A percentile compares a stretch with the other conserved stretches of the same genome.
These are phyloP conservation scores for Blastobasis adustella DNA, from an alignment of 2,888 invertebrate genomes.

Conservation along the genomic window DNA sequence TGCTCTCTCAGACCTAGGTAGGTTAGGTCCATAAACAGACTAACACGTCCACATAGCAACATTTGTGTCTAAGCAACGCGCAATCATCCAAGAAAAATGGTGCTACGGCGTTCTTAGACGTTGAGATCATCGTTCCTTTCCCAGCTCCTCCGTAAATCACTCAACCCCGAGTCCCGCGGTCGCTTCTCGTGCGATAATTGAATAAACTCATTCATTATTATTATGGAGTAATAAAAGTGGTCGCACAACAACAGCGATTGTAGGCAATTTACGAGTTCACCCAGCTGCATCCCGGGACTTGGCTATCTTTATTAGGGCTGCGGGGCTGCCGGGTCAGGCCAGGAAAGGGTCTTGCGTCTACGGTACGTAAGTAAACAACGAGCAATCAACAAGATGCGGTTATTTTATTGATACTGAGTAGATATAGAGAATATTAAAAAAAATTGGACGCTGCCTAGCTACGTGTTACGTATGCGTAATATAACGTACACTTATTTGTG, in stretches of 20 bases:
- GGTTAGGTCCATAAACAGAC: too few species aligned
- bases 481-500: not conserved
- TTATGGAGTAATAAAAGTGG: constrained; percentile 53
- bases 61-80: too few species aligned
- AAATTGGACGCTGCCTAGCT: too few species aligned
- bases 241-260: constrained; percentile 55
- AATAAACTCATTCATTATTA: constrained; percentile 68
- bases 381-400: too few species aligned
- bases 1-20: too few species aligned
- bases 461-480: too few species aligned
- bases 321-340: too few species aligned
- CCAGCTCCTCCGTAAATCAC: constrained; percentile 44
- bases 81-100: not conserved
- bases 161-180: constrained; percentile 28
- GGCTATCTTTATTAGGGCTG: constrained; percentile 45
- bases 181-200: constrained; percentile 42
- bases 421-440: too few species aligned
- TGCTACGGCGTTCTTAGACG: not conserved
- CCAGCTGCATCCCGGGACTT: constrained; percentile 56
- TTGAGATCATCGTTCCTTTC: constrained; percentile 11
- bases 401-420: too few species aligned
- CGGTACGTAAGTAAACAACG: too few species aligned
- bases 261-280: constrained; percentile 55
- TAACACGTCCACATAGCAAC: too few species aligned
- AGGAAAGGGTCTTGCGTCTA: too few species aligned